These are phyloP conservation scores for Ochotona curzoniae DNA, from an alignment of 2,113 vertebrate species.

Conservation along the genomic window DNA sequence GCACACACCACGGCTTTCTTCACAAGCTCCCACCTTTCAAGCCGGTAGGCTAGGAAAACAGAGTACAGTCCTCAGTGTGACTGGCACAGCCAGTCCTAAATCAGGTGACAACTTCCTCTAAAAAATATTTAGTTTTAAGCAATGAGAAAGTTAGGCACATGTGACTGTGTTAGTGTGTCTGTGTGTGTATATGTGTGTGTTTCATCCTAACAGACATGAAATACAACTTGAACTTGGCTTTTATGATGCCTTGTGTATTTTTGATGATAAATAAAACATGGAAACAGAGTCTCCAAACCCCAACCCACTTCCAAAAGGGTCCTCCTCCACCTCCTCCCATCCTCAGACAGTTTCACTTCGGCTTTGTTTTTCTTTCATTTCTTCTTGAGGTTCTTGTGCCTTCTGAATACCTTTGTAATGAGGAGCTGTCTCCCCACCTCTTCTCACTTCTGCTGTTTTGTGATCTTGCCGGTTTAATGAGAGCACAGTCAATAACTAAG, in stretches of 20 bases:
- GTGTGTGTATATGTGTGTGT: too few relatives aligned
- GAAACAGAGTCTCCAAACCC: neutral
- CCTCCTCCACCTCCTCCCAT: neutral
- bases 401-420: slow-evolving; percentile 69
- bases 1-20: neutral
- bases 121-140: slow-evolving; percentile 30
- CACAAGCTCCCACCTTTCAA: neutral
- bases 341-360: slow-evolving; percentile 82
- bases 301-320: neutral
- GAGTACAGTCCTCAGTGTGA: neutral
- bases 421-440: slow-evolving; percentile 63
- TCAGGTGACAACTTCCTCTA: neutral
- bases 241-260: slow-evolving; percentile 42
- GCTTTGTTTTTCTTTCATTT: slow-evolving; percentile 75
- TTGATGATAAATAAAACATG: slow-evolving; percentile 16
- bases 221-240: slow-evolving; percentile 64
- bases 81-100: neutral
- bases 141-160: neutral
- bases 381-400: slow-evolving; percentile 79
- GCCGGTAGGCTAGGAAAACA: neutral
- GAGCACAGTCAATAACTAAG: slow-evolving; percentile 51
- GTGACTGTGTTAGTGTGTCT: neutral
- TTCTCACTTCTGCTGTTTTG: slow-evolving; percentile 68
- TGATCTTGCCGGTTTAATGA: slow-evolving; percentile 72
- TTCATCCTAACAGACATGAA: neutral